phyloP scores from a whole-genome alignment of 2,888 invertebrate genomes.

The Paralinhomoeus sp. region DNA sequence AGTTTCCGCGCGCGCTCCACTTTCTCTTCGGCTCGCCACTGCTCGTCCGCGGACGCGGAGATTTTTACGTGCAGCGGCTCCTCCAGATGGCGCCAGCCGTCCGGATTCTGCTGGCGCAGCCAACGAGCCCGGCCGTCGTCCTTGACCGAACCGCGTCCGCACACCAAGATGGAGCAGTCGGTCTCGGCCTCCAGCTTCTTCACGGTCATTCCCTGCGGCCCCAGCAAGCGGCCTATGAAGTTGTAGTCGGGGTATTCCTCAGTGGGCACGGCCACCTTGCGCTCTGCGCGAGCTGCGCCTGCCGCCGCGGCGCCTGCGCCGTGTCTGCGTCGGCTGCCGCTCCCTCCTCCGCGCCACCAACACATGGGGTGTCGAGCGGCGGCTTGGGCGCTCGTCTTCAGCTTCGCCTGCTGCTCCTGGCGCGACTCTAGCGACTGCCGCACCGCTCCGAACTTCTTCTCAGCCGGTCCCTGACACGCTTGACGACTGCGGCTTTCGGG shows the following conservation, averaged over 20 bases:
- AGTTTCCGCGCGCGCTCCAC: too few relatives aligned
- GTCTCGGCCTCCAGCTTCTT: slow-evolving; percentile 13
- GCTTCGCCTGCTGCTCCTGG: too few relatives aligned
- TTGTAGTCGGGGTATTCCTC: slow-evolving; percentile 8
- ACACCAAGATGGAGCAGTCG: slow-evolving; percentile 13
- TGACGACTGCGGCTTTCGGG: too few relatives aligned
- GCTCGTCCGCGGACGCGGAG: slow-evolving; percentile 9
- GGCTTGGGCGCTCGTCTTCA: too few relatives aligned
- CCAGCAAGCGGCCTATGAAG: slow-evolving; percentile 17
- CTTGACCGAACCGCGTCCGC: slow-evolving; percentile 14
- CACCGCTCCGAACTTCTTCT: too few relatives aligned
- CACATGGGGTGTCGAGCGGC: too few relatives aligned
- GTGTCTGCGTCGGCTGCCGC: too few relatives aligned
- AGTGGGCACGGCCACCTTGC: slow-evolving; percentile 3
- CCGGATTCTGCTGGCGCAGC: background rate
- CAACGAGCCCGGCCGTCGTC: slow-evolving; percentile 1
- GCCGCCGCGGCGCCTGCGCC: too few relatives aligned
- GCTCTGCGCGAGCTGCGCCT: too few relatives aligned
- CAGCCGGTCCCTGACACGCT: too few relatives aligned
- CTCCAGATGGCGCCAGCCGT: slow-evolving; percentile 14
- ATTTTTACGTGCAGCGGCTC: slow-evolving; percentile 16
- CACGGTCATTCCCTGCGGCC: slow-evolving; percentile 17
- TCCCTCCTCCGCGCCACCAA: too few relatives aligned
- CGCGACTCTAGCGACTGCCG: too few relatives aligned
- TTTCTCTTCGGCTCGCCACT: background rate